Evolutionary conservation across 2,888 invertebrate genomes (phyloP), one percentile per base, ranked within the genome.

Genomic region (Cephalotes varians): DNA sequence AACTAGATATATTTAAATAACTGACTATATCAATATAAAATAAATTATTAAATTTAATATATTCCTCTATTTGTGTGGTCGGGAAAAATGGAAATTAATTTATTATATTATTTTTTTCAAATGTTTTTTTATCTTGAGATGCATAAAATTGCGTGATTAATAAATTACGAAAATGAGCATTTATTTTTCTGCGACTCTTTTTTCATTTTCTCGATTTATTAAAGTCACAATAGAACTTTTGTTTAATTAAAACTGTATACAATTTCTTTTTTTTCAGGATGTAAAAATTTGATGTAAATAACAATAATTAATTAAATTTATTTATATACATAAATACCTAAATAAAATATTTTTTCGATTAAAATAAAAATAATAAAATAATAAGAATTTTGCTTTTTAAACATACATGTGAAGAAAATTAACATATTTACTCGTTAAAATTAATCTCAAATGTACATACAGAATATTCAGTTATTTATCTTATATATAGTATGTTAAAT

Each of bases 391-490:
- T 28, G 25, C 3, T 64, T 21, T 64, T 64, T 0, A 65, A 65
- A 40, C 6, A 64, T 7, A 9, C 4, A 21, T 25, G 9, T 25
- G 9, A 25, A 40, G 25, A 64, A 10, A 65, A 47, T 64, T 64
- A 40, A 0, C 15, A 5, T 62, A 15, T 64, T 64, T 40, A 40
- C 25, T 62, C 37, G 21, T 25, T 7, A 40, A 40, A 64, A 40
- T 62, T 62, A 62, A 62, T 62, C 7, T 37, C 21, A 62, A 62
- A 40, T 40, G 15, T 15, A 40, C n/a, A 37, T 37, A 62, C 25
- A 40, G 40, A 37, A 37, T 37, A 64, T 62, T 62, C 21, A 7
- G 37, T 62, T n/a, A 62, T 64, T 64, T 64, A 62, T 62, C 15
- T 62, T 62, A 25, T 15, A 25, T 64, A 40, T 4, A 40, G 62